Evolutionary conservation across 2,113 vertebrate species (phyloP).

Genomic region (Ascaphus truei): DNA sequence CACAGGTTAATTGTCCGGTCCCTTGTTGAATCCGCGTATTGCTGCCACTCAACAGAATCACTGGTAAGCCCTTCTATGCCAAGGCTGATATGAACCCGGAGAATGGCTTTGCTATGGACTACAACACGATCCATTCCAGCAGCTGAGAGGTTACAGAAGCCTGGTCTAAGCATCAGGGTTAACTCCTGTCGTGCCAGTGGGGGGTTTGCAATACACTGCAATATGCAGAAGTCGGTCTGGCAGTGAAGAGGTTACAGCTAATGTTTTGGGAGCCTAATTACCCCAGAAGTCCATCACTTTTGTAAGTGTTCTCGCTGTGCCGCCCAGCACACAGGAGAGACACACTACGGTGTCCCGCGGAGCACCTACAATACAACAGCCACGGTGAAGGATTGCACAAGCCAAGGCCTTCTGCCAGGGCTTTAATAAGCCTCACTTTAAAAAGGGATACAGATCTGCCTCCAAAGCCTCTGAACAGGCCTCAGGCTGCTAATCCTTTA

Average conservation of each 20-base stretch:
- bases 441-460: constrained; percentile 17
- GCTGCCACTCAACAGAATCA: too few relatives aligned
- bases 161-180: neutral
- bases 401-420: neutral
- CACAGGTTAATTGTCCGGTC: too few relatives aligned
- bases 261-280: too few relatives aligned
- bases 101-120: too few relatives aligned
- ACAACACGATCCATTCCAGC: neutral
- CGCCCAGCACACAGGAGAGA: too few relatives aligned
- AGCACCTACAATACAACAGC: neutral
- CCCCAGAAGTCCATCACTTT: neutral
- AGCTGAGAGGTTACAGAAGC: too few relatives aligned
- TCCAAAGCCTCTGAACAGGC: constrained; percentile 16
- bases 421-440: constrained; percentile 15
- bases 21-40: too few relatives aligned
- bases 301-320: too few relatives aligned
- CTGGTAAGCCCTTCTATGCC: too few relatives aligned
- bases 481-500: constrained; percentile 22
- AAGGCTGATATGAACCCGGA: too few relatives aligned
- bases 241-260: neutral
- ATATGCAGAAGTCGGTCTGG: too few relatives aligned
- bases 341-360: neutral
- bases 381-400: neutral
- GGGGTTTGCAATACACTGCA: too few relatives aligned
- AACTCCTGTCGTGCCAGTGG: neutral